phyloP scores from a whole-genome alignment of 1,140 invertebrate genomes.

The Schlechtendalia chinensis region DNA sequence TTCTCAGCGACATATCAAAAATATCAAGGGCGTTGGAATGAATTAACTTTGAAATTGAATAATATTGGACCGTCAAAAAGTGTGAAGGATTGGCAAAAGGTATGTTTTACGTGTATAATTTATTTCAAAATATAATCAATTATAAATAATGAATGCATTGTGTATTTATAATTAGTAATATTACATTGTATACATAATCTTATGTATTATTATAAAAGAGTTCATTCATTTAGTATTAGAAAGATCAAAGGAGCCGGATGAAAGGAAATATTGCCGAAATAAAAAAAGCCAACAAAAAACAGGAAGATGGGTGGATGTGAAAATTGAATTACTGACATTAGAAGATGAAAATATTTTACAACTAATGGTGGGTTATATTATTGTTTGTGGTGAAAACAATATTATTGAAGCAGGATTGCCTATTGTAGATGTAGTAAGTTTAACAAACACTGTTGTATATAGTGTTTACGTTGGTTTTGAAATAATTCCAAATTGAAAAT shows the following conservation, averaged over 20 bases:
- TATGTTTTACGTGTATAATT: neutral
- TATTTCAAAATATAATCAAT: too few species aligned
- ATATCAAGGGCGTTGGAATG: neutral
- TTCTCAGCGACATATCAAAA: neutral
- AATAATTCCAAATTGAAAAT: neutral
- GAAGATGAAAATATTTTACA: constrained; percentile 7
- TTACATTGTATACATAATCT: neutral
- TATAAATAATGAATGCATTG: too few species aligned
- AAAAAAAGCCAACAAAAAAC: neutral
- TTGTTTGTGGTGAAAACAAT: neutral
- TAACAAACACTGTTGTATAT: neutral
- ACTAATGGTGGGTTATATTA: neutral
- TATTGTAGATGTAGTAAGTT: neutral
- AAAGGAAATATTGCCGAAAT: neutral
- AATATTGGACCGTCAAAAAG: neutral
- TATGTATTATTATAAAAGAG: neutral
- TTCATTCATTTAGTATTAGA: neutral
- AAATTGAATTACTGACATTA: neutral
- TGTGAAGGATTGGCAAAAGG: constrained; percentile 2
- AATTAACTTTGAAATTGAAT: neutral
- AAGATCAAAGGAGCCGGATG: neutral
- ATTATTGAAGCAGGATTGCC: neutral
- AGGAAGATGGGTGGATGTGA: neutral
- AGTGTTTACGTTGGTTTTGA: neutral
- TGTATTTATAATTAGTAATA: neutral